Base-by-base conservation (phyloP, 2,113 vertebrate species). In the Clarias macrocephalus region DNA sequence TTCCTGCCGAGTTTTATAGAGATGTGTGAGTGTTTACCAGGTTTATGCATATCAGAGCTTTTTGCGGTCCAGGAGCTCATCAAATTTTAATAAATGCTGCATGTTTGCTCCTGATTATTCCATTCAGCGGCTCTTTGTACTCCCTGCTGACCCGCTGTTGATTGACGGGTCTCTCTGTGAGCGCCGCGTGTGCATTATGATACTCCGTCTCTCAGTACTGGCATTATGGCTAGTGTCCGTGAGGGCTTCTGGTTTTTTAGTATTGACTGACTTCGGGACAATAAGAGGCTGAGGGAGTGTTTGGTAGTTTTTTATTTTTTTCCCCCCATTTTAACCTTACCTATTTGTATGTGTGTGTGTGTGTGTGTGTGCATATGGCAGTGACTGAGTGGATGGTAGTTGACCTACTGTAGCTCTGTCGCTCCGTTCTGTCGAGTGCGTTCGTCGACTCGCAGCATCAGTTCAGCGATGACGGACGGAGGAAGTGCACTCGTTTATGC, bases 51-150 rank as follows among this genome's bases (percentile, higher is more conserved):
- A 48, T 66, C 30, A 5, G 52, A 59, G 85, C 65, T 42, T 80
- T 48, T 42, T 10, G 68, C 54, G 33, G n/a, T 88, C n/a, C 48
- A 86, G 10, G 48, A 76, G 86, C 93, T 94, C 94, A 95, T 95
- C 89, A 94, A 94, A 89, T 91, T 93, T 95, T 95, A 94, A 96
- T 95, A 92, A 88, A 85, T 56, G 63, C 63, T 23, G 87, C 91
- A 90, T 93, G 92, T 92, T 87, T 87, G 68, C 85, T 59, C 88
- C 90, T 91, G 91, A 94, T 93, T 90, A 93, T 90, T 91, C 91
- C 89, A 89, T 94, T 95, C 91, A 93, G 59, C 86, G 62, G 84
- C 87, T 66, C 37, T 63, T 89, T 89, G 86, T 90, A 80, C 88
- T 85, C 89, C 86, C 30, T 77, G 76, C 88, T 87, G 86, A 80